These are phyloP conservation scores for Lates japonicus DNA, from an alignment of 2,797 vertebrate species.

Conservation along the genomic window DNA sequence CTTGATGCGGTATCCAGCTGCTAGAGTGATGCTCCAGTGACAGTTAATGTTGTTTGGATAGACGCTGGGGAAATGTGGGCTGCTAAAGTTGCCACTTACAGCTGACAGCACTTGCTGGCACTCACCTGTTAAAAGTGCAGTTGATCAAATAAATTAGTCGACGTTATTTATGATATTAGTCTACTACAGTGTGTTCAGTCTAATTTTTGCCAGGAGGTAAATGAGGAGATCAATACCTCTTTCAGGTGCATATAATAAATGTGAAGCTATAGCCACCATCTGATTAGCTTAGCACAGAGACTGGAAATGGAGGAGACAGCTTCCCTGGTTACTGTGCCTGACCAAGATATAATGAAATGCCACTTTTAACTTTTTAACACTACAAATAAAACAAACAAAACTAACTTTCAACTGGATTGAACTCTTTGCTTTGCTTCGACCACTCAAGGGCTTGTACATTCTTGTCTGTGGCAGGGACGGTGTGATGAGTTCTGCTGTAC, in stretches of 20 bases:
- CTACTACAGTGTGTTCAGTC: neutral
- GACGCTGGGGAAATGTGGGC: slow-evolving; percentile 92
- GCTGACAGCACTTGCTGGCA: slow-evolving; percentile 93
- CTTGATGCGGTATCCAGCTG: slow-evolving; percentile 90
- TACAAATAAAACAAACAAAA: neutral
- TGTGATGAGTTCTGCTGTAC: slow-evolving; percentile 10
- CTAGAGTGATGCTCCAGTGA: slow-evolving; percentile 93
- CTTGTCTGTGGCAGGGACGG: neutral
- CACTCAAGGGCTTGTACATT: slow-evolving; percentile 24
- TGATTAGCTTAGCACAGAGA: neutral
- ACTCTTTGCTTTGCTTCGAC: slow-evolving; percentile 1
- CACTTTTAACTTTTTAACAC: neutral
- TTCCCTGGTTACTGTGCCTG: neutral
- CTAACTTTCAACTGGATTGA: slow-evolving; percentile 6
- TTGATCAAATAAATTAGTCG: slow-evolving; percentile 1
- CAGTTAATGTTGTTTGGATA: slow-evolving; percentile 99
- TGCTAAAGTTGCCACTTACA: slow-evolving; percentile 93
- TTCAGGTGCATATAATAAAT: neutral
- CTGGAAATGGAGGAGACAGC: neutral
- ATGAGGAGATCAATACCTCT: neutral
- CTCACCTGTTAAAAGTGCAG: slow-evolving; percentile 85
- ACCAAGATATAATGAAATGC: neutral
- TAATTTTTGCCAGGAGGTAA: neutral
- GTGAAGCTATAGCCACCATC: neutral
- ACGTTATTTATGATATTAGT: neutral